Evolutionary conservation across 1,140 invertebrate genomes (phyloP), one percentile per base, ranked within the genome.

Genomic region (Aethina tumida): DNA sequence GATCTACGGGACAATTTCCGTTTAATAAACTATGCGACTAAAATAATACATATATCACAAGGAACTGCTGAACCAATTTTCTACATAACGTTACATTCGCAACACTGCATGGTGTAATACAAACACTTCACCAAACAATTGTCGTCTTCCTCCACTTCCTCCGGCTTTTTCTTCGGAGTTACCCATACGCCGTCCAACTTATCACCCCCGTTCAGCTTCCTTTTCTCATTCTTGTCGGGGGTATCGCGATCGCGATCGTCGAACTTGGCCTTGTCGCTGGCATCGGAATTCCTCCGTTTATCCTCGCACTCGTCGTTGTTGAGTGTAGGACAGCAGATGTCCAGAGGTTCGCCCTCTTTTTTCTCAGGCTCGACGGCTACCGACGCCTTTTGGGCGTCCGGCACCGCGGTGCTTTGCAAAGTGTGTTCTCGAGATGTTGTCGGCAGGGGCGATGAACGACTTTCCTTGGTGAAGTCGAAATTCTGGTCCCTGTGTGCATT

Each of bases 81-180:
- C n/a, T 5, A 43, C 39, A 41, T 45, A 39, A 56, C 49, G 12
- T 47, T 50, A 41, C 54, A 56, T 33, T 56, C 54, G 36, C 54
- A 56, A 35, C 54, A 56, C 9, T 53, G 50, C 50, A 56, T 47
- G 9, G 52, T 52, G 15, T 54, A 51, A 41, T 54, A 56, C 12
- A 56, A 39, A 30, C 54, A 56, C 19, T 56, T 54, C 3, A 56
- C 50, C 5, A 46, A 43, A 32, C 51, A 54, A 34, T 46, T 50
- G 14, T 54, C 44, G 5, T 54, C 47, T n/a, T 51, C 47, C 15
- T 44, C 27, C 3, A 50, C 41, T 19, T 53, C 49, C 5, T 48
- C 32, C 4, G 25, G 10, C 12, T 45, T 16, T 10, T 43, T 45
- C 10, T 44, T 29, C 9, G 47, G 38, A 2, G 47, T 35, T 25